These are phyloP conservation scores for Liolophura sinensis DNA, from an alignment of 1,140 invertebrate species.

Conservation along the genomic window DNA sequence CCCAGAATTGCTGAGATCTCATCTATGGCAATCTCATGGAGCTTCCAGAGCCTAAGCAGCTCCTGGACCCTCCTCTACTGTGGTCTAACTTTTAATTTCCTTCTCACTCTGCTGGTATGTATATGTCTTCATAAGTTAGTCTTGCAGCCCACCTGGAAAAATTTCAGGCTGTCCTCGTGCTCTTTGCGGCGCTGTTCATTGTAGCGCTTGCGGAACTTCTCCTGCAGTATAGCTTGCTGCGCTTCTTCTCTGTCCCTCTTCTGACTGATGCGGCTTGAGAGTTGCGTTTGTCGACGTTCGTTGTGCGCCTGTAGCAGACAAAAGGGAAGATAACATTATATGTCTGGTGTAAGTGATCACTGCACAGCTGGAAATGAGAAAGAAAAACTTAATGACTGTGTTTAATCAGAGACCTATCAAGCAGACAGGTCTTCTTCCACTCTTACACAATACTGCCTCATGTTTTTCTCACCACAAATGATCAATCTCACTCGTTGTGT, in stretches of 20 bases:
- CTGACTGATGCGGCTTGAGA: slow-evolving; percentile 24
- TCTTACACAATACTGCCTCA: too few relatives aligned
- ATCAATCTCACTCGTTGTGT: too few relatives aligned
- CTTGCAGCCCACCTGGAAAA: slow-evolving; percentile 36
- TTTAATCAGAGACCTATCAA: too few relatives aligned
- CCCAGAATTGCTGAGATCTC: too few relatives aligned
- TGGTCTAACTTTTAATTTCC: too few relatives aligned
- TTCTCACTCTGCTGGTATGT: slow-evolving; percentile 1
- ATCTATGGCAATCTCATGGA: too few relatives aligned
- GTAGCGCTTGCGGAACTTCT: slow-evolving; percentile 32
- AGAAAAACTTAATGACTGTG: too few relatives aligned
- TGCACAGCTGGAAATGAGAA: too few relatives aligned
- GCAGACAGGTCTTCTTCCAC: too few relatives aligned
- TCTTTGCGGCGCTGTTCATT: slow-evolving; percentile 37
- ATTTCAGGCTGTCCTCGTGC: slow-evolving; percentile 51
- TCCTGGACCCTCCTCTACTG: too few relatives aligned
- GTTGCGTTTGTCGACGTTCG: slow-evolving; percentile 26
- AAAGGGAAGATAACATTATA: not conserved
- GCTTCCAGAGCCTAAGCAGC: too few relatives aligned
- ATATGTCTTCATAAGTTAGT: not conserved
- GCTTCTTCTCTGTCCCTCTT: slow-evolving; percentile 39
- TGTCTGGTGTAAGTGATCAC: not conserved
- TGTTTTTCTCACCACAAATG: too few relatives aligned
- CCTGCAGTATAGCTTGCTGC: slow-evolving; percentile 36
- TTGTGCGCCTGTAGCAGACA: slow-evolving; percentile 36